These are phyloP conservation scores for Danio kyathit DNA, from an alignment of 2,797 vertebrate genomes.

Conservation along the genomic window DNA sequence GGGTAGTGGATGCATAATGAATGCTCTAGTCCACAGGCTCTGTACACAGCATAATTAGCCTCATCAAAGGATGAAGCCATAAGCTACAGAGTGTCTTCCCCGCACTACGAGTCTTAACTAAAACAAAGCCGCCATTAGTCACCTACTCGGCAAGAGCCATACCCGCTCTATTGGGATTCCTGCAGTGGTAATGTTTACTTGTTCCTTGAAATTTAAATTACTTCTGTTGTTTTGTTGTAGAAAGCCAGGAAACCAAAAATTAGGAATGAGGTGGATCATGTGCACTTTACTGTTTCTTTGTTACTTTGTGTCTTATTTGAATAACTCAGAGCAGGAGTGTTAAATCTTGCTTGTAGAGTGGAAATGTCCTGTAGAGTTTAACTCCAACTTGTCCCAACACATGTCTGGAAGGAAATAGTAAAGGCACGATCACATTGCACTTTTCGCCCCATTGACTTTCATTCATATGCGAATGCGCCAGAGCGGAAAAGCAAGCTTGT, in stretches of 20 bases:
- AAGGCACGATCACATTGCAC: too few species aligned
- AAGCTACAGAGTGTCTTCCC: conserved; percentile 64
- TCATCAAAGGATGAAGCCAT: conserved; percentile 73
- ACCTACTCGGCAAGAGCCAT: neutral
- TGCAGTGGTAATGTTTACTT: neutral
- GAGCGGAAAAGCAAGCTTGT: too few species aligned
- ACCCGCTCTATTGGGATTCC: neutral
- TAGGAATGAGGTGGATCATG: neutral
- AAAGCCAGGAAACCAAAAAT: neutral
- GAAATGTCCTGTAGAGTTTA: neutral
- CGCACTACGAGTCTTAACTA: conserved; percentile 71
- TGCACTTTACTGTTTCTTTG: neutral
- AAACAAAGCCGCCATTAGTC: conserved; percentile 69
- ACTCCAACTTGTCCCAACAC: neutral
- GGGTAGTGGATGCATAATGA: conserved; percentile 75
- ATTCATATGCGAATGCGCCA: too few species aligned
- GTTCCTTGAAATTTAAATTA: conserved; percentile 2
- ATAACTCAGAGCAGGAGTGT: neutral
- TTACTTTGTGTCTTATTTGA: neutral
- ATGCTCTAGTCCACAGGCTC: conserved; percentile 77
- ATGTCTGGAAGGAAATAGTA: neutral
- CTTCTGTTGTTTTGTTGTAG: neutral
- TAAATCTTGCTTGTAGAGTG: neutral
- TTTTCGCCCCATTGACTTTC: too few species aligned
- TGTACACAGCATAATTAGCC: conserved; percentile 80